Conservation (phyloP, 23 tunicate species). For the Aplidium turbinatum region DNA sequence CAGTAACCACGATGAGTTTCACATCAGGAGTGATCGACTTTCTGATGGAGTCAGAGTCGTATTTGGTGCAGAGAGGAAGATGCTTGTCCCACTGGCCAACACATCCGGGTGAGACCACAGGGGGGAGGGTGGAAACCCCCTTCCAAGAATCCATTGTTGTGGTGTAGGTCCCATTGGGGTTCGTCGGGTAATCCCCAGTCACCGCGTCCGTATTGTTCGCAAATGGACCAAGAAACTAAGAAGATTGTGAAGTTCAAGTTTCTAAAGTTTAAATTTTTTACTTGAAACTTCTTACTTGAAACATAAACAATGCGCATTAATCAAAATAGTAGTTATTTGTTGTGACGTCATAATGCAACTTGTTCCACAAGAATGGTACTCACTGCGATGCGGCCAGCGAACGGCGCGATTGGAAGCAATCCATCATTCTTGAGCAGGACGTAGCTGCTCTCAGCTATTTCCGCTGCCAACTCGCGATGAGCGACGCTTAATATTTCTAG, state of each 20-base stretch:
- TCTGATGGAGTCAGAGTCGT: slow-evolving; percentile 33
- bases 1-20: slow-evolving; percentile 63
- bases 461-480: slow-evolving; percentile 57
- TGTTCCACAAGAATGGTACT: slow-evolving; percentile 19
- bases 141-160: slow-evolving; percentile 41
- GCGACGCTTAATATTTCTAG: slow-evolving; percentile 36
- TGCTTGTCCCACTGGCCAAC: slow-evolving; percentile 51
- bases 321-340: too few species aligned
- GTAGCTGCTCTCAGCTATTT: slow-evolving; percentile 59
- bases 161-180: slow-evolving; percentile 36
- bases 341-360: too few species aligned
- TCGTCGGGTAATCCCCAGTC: slow-evolving; percentile 75
- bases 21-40: slow-evolving; percentile 45
- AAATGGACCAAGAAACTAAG: slow-evolving; percentile 89
- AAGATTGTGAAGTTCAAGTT: too few species aligned
- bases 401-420: slow-evolving; percentile 49
- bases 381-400: slow-evolving; percentile 47
- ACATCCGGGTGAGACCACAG: slow-evolving; percentile 46
- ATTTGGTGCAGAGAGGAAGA: slow-evolving; percentile 48
- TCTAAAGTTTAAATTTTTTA: too few species aligned
- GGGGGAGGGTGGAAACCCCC: background rate
- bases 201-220: slow-evolving; percentile 70
- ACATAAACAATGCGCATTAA: too few species aligned
- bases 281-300: too few species aligned
- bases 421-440: slow-evolving; percentile 86